phyloP scores from a whole-genome alignment of 1,140 invertebrate species.

The Aphis gossypii region DNA sequence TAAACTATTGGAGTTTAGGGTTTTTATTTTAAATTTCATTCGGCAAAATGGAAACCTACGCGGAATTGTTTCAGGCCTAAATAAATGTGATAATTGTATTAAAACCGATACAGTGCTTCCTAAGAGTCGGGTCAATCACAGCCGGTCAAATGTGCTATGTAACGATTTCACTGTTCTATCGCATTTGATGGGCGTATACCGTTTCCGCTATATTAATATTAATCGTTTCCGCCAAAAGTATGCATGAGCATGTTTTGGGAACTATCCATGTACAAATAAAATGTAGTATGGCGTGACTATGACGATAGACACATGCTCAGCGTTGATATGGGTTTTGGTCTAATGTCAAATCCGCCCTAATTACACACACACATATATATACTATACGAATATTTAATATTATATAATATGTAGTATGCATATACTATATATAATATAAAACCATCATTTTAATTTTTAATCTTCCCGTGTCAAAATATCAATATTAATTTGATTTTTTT shows the following conservation, averaged over 20 bases:
- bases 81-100: constrained; percentile 1
- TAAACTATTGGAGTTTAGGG: no score
- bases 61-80: neutral
- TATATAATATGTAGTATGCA: neutral
- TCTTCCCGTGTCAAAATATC: neutral
- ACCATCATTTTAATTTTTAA: neutral
- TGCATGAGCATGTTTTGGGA: constrained; percentile 27
- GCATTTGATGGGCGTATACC: neutral
- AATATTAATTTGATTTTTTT: neutral
- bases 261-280: constrained; percentile 16
- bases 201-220: constrained; percentile 49
- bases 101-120: neutral
- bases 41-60: neutral
- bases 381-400: neutral
- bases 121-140: constrained; percentile 22
- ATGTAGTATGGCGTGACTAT: neutral
- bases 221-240: constrained; percentile 48
- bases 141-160: constrained; percentile 29
- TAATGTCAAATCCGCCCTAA: constrained; percentile 6
- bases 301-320: neutral
- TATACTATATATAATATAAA: neutral
- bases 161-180: constrained; percentile 37
- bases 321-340: neutral
- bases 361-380: neutral
- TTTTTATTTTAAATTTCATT: neutral